phyloP scores from a whole-genome alignment of 1,140 invertebrate genomes.

The Sycophila sp. region DNA sequence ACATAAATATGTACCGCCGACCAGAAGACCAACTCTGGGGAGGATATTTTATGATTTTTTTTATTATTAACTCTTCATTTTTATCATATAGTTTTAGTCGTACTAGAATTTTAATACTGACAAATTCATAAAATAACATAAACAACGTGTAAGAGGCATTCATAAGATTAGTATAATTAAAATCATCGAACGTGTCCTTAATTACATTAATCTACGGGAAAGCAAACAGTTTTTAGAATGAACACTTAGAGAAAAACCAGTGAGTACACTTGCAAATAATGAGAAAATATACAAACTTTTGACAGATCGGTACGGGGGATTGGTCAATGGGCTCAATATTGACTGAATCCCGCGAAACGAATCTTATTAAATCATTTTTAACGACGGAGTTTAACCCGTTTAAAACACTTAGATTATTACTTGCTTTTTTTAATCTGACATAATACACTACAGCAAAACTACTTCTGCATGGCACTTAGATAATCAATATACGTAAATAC shows the following conservation, averaged over 20 bases:
- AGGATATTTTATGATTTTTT: background rate
- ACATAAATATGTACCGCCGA: constrained; percentile 31
- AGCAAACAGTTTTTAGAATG: too few relatives aligned
- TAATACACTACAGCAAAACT: constrained; percentile 15
- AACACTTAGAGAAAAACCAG: background rate
- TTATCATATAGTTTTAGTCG: too few relatives aligned
- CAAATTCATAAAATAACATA: too few relatives aligned
- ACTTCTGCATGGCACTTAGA: constrained; percentile 12
- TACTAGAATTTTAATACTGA: too few relatives aligned
- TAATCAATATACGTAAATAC: constrained; percentile 10
- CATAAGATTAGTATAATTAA: too few relatives aligned
- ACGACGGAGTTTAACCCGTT: background rate
- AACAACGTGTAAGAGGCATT: too few relatives aligned
- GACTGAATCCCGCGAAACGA: constrained; percentile 49
- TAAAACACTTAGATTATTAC: background rate
- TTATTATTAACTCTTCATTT: background rate
- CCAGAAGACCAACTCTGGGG: background rate
- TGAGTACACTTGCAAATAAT: background rate
- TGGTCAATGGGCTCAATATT: constrained; percentile 57
- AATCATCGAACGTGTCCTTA: too few relatives aligned
- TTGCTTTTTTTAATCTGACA: background rate
- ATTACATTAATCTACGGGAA: too few relatives aligned
- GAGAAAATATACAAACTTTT: background rate
- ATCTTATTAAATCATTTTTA: constrained; percentile 36
- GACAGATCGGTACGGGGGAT: constrained; percentile 44